phyloP scores from a whole-genome alignment of 2,113 vertebrate genomes.

The Stomatorhinus ivindoensis region DNA sequence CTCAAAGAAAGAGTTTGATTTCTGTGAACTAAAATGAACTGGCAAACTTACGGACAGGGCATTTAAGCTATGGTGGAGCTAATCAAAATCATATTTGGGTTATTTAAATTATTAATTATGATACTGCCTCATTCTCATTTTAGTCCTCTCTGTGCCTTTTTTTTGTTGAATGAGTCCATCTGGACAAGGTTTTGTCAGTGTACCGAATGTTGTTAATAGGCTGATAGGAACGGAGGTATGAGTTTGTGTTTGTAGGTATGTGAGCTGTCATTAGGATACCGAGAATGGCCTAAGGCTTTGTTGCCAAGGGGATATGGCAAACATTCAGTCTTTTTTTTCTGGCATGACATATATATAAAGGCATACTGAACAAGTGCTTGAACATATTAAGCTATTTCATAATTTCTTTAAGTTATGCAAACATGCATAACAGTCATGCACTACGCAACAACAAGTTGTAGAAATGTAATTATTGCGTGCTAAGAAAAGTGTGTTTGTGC shows the following conservation, averaged over 20 bases:
- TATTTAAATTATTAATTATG: neutral
- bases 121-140: neutral
- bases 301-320: constrained; percentile 71
- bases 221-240: constrained; percentile 40
- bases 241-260: constrained; percentile 48
- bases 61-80: neutral
- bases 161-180: constrained; percentile 25
- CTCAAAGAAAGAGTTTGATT: constrained; percentile 39
- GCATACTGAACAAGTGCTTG: constrained; percentile 40
- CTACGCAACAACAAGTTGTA: neutral
- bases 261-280: constrained; percentile 54
- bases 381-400: constrained; percentile 31
- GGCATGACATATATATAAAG: constrained; percentile 60
- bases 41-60: constrained; percentile 24
- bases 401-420: constrained; percentile 18
- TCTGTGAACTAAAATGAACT: constrained; percentile 31
- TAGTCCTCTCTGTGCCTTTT: constrained; percentile 14
- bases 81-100: neutral
- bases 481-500: neutral
- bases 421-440: neutral
- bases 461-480: neutral
- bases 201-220: constrained; percentile 1
- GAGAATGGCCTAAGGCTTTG: constrained; percentile 68
- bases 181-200: constrained; percentile 21
- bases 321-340: constrained; percentile 65